Percentiles rank a stretch among this genome's conserved stretches.
Conservation (phyloP, 2,888 invertebrate genomes). For the Plagodis pulveraria region DNA sequence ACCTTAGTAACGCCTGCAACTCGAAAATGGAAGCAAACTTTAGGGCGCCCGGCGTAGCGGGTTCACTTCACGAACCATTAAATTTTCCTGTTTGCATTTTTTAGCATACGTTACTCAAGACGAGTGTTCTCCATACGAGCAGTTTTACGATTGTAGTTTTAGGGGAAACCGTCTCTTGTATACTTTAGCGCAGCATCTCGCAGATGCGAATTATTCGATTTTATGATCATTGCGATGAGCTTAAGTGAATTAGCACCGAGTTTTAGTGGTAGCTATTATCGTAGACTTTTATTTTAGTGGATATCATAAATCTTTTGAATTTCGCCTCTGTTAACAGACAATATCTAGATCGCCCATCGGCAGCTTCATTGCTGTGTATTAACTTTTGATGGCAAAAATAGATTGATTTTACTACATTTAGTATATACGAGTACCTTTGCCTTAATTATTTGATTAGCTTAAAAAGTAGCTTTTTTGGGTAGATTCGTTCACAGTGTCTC, state of each 20-base stretch:
- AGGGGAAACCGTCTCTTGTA: conserved; percentile 49
- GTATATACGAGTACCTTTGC: too few species aligned
- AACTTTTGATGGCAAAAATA: too few species aligned
- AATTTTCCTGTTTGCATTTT: conserved; percentile 84
- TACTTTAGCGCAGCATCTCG: conserved; percentile 38
- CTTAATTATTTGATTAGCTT: too few species aligned
- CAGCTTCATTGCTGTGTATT: conserved; percentile 1
- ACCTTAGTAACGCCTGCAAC: conserved; percentile 54
- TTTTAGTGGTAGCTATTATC: conserved; percentile 41
- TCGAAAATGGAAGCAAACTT: conserved; percentile 70
- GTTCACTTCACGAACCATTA: conserved; percentile 83
- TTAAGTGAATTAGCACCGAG: conserved; percentile 47
- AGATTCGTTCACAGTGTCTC: too few species aligned
- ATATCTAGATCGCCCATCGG: conserved; percentile 26
- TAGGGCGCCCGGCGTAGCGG: conserved; percentile 67
- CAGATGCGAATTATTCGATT: conserved; percentile 54
- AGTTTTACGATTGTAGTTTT: conserved; percentile 78
- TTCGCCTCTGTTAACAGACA: conserved; percentile 31
- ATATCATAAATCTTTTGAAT: conserved; percentile 27
- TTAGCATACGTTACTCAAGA: conserved; percentile 81
- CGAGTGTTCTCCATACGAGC: conserved; percentile 51
- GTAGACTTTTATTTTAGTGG: conserved; percentile 34
- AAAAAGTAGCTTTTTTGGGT: too few species aligned
- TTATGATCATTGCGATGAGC: conserved; percentile 46
- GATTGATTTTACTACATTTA: too few species aligned